Evolutionary conservation across 2,888 invertebrate genomes (phyloP), one percentile per base, ranked within the genome.

Genomic region (Xestoiulus laeticollis): DNA sequence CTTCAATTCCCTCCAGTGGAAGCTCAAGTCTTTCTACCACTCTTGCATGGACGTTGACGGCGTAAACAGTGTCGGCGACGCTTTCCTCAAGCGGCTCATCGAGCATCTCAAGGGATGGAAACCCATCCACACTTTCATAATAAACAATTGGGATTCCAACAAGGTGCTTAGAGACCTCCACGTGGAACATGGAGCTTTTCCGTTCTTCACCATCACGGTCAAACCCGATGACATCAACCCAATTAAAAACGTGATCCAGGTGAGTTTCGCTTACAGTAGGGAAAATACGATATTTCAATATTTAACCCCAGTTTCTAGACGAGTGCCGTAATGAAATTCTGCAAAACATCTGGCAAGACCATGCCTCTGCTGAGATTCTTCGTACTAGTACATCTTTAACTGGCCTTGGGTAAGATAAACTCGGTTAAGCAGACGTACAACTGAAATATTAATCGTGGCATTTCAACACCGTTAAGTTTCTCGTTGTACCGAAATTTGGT

Each of bases 11-110:
- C 91, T 94, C 6, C 93, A 93, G 89, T 93, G 93, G 92, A 94
- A 94, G 91, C 90, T 94, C 89, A 94, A 94, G 90, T 92, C 93
- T 89, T 93, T 94, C 89, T 94, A 94, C 91, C 93, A 93, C 88
- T 93, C 94, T 0, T 94, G 94, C 90, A 92, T 94, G 91, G 90
- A 91, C 89, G 83, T 90, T 78, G 93, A 93, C 89, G 92, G 92
- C 88, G 91, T 94, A 44, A 93, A 93, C 89, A 91, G 92, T 32
- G 93, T 93, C 86, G 91, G 91, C 30, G 92, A 91, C 33, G 91
- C 92, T 87, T 93, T 92, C 0, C 90, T 94, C 84, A 91, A 90
- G 44, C 92, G 91, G 88, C 91, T 93, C 88, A 93, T 94, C 89
- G 91, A 91, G 12, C 91, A 92, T 89, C 90, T 94, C 68, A 94